These are phyloP conservation scores for Triplophysa dalaica DNA, from an alignment of 2,113 vertebrate genomes.

Conservation along the genomic window DNA sequence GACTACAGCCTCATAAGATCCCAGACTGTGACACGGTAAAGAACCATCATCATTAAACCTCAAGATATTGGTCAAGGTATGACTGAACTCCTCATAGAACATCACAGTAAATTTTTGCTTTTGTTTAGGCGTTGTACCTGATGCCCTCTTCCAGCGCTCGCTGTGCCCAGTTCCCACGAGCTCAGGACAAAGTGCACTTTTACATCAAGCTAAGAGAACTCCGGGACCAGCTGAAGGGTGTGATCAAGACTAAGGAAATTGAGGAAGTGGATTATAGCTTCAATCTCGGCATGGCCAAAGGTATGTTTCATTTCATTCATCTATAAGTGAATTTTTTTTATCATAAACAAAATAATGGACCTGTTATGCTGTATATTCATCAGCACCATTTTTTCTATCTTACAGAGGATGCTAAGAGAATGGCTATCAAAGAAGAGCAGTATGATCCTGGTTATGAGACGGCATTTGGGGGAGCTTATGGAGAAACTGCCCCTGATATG, in stretches of 20 bases:
- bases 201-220: conserved; percentile 96
- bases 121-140: conserved; percentile 86
- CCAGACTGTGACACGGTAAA: conserved; percentile 95
- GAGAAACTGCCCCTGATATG: conserved; percentile 64
- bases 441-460: conserved; percentile 95
- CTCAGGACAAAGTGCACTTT: conserved; percentile 98
- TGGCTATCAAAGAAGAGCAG: conserved; percentile 95
- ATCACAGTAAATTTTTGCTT: not conserved
- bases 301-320: conserved; percentile 64
- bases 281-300: conserved; percentile 88
- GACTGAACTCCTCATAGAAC: no score
- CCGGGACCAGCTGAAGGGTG: conserved; percentile 88
- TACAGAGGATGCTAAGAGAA: conserved; percentile 92
- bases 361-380: not conserved
- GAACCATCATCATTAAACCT: conserved; percentile 3
- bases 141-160: conserved; percentile 98
- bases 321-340: not conserved
- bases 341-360: not conserved
- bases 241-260: conserved; percentile 73
- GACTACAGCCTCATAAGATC: conserved; percentile 78
- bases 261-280: conserved; percentile 88
- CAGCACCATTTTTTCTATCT: not conserved
- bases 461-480: conserved; percentile 84
- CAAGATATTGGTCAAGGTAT: not conserved
- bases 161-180: conserved; percentile 96